phyloP scores from a whole-genome alignment of 64 coral and sea anemone species.

The Montipora sp. region DNA sequence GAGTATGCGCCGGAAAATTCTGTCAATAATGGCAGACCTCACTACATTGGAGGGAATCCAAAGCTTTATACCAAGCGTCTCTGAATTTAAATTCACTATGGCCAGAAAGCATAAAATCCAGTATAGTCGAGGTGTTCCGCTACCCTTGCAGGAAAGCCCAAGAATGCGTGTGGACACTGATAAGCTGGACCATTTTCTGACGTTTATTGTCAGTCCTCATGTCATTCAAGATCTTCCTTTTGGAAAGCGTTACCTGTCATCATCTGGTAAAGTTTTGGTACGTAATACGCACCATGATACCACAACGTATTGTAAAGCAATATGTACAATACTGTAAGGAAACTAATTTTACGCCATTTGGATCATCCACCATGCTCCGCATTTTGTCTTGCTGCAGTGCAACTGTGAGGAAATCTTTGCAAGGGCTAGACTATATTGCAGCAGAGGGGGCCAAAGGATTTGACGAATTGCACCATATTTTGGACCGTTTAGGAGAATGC shows the following conservation, averaged over 20 bases:
- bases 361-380: slow-evolving; percentile 3
- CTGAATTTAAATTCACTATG: not conserved
- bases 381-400: not conserved
- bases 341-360: not conserved
- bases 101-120: not conserved
- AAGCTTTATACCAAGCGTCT: not conserved
- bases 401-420: not conserved
- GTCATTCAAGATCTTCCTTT: not conserved
- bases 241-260: not conserved
- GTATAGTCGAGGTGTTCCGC: slow-evolving; percentile 25
- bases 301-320: slow-evolving; percentile 2
- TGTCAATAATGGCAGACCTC: slow-evolving; percentile 18
- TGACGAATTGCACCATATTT: not conserved
- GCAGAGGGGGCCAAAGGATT: not conserved
- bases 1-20: not conserved
- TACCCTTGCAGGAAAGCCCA: slow-evolving; percentile 5
- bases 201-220: not conserved
- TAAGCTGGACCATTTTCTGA: slow-evolving; percentile 18
- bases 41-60: slow-evolving; percentile 4
- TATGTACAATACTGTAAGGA: not conserved
- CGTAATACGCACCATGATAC: slow-evolving; percentile 17
- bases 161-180: not conserved
- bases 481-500: not conserved
- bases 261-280: not conserved
- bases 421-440: not conserved